These are phyloP conservation scores for Spodoptera litura DNA, from an alignment of 1,140 invertebrate species.

Conservation along the genomic window DNA sequence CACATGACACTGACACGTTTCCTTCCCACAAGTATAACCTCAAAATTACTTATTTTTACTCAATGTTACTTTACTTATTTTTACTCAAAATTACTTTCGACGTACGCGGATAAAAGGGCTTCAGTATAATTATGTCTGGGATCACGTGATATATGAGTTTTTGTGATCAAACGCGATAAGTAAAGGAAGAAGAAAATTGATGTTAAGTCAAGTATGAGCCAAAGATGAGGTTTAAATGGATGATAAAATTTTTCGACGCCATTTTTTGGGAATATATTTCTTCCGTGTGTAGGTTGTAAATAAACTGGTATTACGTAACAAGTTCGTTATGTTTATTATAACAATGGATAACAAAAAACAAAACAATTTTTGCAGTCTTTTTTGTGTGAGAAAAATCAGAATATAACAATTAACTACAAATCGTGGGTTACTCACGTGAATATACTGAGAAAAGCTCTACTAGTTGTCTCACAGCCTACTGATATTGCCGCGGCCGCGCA, in stretches of 20 bases:
- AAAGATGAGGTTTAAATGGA: constrained; percentile 1
- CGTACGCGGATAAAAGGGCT: background rate
- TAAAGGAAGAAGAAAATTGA: constrained; percentile 9
- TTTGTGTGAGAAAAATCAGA: too few species aligned
- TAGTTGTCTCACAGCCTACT: too few species aligned
- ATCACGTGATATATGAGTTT: constrained; percentile 3
- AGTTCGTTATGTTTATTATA: too few species aligned
- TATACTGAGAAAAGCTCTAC: too few species aligned
- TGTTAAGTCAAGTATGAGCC: constrained; percentile 11
- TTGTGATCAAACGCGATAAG: constrained; percentile 1
- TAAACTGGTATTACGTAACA: too few species aligned
- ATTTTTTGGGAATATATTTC: background rate
- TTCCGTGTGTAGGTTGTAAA: too few species aligned
- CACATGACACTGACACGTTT: background rate
- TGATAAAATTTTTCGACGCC: background rate
- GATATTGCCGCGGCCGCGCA: too few species aligned
- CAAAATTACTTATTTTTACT: constrained; percentile 5
- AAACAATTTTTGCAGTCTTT: too few species aligned
- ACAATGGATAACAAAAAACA: too few species aligned
- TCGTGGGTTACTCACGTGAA: too few species aligned
- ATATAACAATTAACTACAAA: too few species aligned
- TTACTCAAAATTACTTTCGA: background rate
- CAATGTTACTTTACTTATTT: constrained; percentile 4
- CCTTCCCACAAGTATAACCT: background rate
- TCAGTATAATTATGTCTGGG: background rate